A percentile compares a stretch with the other conserved stretches of the same genome.
Conservation (phyloP, 1,140 invertebrate genomes). For the Pomacea maculata region DNA sequence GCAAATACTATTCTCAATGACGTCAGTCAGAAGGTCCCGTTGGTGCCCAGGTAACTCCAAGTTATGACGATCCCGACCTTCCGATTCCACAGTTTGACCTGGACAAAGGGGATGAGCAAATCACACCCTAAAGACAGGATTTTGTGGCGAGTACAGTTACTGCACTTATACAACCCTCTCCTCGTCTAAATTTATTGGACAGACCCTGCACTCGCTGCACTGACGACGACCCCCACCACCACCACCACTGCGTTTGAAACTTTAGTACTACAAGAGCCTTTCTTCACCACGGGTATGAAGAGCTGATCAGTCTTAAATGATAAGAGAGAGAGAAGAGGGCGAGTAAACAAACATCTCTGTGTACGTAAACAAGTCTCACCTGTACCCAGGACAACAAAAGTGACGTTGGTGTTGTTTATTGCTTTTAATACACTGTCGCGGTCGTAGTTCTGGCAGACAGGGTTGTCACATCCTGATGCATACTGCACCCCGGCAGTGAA, state of each 20-base stretch:
- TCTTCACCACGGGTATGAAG: neutral
- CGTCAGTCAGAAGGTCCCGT: slow-evolving; percentile 40
- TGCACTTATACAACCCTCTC: neutral
- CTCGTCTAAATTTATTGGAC: neutral
- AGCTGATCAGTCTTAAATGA: neutral
- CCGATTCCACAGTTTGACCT: slow-evolving; percentile 45
- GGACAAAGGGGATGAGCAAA: neutral
- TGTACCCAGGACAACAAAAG: slow-evolving; percentile 53
- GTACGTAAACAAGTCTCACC: slow-evolving; percentile 27
- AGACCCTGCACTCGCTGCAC: neutral
- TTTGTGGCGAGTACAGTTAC: too few relatives aligned
- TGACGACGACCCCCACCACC: neutral
- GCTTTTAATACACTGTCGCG: slow-evolving; percentile 13
- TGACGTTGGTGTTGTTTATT: slow-evolving; percentile 32
- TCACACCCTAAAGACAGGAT: neutral
- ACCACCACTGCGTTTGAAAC: too few relatives aligned
- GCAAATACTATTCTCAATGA: slow-evolving; percentile 5
- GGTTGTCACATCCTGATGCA: slow-evolving; percentile 36
- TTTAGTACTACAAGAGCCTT: neutral
- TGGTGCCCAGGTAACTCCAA: slow-evolving; percentile 50
- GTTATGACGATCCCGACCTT: slow-evolving; percentile 42
- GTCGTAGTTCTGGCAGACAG: slow-evolving; percentile 36
- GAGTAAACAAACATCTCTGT: neutral
- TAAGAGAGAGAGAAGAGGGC: neutral
- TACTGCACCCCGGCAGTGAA: slow-evolving; percentile 24